Base-by-base conservation (phyloP, 2,888 invertebrate species). In the Miltochrista miniata region DNA sequence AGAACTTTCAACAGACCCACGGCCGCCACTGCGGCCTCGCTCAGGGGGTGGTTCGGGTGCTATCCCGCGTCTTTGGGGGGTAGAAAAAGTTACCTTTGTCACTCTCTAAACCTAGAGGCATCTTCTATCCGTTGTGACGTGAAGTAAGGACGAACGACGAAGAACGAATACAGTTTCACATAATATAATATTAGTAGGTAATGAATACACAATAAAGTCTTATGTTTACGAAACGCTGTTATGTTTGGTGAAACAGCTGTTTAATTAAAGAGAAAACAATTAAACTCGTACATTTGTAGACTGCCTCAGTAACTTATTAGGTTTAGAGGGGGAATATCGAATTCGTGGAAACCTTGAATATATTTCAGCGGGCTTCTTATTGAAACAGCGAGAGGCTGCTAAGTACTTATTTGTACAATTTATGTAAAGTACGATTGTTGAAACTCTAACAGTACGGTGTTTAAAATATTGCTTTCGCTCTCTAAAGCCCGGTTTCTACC, bases 191-290 rank as follows among this genome's bases (percentile, higher is more conserved):
- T 24, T 24, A 24, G 18, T 24, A n/a, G n/a, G n/a, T n/a, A 24
- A 24, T 4, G 18, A 24, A 4, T 24, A 24, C 18, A 24, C 18
- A 24, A 24, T 24, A 1, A 1, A 35, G 24, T 12, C 12, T 35
- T 12, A 35, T 24, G 24, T 15, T 18, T 35, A 43, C 7, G 18
- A 2, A 42, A 34, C 33, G 12, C 18, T 7, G 0, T 35, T 9
- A 24, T 24, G 11, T 29, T 29, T 11, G 12, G 12, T 34, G 34
- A 30, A 37, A 45, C 11, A 29, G 13, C 45, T 31, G 33, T 54
- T 64, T 59, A 66, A 64, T 64, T 55, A 52, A 61, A 61, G 45
- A 35, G 8, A 30, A 45, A 31, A 41, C 40, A 44, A 52, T 54
- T 56, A 64, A 57, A 57, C 54, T 43, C 15, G n/a, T 52, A 57